Evolutionary conservation across 2,888 invertebrate genomes (phyloP).

Genomic region (Oithona nana): DNA sequence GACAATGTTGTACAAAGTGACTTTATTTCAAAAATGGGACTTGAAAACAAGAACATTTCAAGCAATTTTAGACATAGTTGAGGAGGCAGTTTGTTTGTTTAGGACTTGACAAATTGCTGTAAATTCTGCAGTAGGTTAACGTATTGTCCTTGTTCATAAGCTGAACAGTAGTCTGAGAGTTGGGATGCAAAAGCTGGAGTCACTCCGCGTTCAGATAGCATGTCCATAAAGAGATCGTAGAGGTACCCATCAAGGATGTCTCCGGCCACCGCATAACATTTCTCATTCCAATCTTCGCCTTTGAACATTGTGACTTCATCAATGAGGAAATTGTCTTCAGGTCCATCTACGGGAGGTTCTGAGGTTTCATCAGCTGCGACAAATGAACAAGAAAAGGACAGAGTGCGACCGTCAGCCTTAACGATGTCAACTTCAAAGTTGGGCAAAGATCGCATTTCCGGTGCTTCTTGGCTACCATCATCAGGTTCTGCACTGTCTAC

Average conservation of each 20-base stretch:
- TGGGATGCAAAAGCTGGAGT: slow-evolving; percentile 80
- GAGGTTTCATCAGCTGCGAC: slow-evolving; percentile 25
- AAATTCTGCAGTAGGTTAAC: slow-evolving; percentile 67
- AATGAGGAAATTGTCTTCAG: slow-evolving; percentile 78
- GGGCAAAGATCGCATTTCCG: slow-evolving; percentile 75
- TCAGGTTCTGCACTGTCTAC: slow-evolving; percentile 39
- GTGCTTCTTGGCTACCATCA: slow-evolving; percentile 28
- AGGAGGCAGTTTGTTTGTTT: no score
- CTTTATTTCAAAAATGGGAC: no score
- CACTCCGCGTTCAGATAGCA: slow-evolving; percentile 86
- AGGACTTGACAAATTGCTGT: slow-evolving; percentile 55
- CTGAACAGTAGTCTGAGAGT: slow-evolving; percentile 66
- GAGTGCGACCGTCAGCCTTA: slow-evolving; percentile 46
- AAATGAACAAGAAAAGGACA: slow-evolving; percentile 69
- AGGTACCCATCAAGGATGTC: slow-evolving; percentile 87
- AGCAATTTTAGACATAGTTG: no score
- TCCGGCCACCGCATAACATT: slow-evolving; percentile 55
- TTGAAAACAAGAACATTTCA: no score
- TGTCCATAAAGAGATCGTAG: slow-evolving; percentile 81
- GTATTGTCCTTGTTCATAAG: slow-evolving; percentile 80
- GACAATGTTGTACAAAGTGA: no score
- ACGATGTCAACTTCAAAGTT: slow-evolving; percentile 71
- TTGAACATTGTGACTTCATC: slow-evolving; percentile 77
- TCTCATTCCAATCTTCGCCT: slow-evolving; percentile 49
- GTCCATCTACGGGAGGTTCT: slow-evolving; percentile 39